Base-by-base conservation (phyloP, 2,888 invertebrate species). In the Sesia bembeciformis region DNA sequence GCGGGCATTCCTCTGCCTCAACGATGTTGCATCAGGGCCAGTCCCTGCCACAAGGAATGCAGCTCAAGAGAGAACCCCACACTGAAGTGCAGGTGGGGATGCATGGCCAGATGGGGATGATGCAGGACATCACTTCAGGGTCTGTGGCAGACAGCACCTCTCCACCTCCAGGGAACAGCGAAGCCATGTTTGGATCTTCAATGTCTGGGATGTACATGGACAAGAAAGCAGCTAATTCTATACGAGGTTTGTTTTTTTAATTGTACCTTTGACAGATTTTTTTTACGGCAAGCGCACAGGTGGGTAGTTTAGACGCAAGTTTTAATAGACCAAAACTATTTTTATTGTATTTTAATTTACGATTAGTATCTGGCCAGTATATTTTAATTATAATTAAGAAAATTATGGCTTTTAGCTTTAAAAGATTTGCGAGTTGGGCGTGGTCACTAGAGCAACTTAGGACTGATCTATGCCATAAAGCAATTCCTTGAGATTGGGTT, bases 201-300 rank as follows among this genome's bases (percentile, higher is more conserved):
- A 77, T 90, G 57, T 77, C 84, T 39, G 84, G 83, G 40, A 84
- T 89, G 84, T 91, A 90, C 56, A 90, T 91, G 78, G 91, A 92
- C 64, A 88, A 91, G 74, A 92, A 92, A 74, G 91, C 89, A 58
- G 92, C 91, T 54, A 93, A 93, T 74, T 93, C 93, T 53, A 93
- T 93, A 62, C 82, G 93, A 93, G 93, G 93, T 93, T 65, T 60
- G 65, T 57, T 56, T 46, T 46, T 23, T 23, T 23, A 23, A 23
- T 23, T 23, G 23, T 23, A 23, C 2, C 23, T 1, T 1, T 23
- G 23, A 23, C 23, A 23, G 23, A 23, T 23, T 23, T 23, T 23
- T 1, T 23, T 23, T 23, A 23, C 2, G 23, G 23, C 23, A 23
- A 23, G 23, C 23, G 23, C 23, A 23, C 23, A 2, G 23, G 23